Conservation (phyloP, 2,888 invertebrate species). For the Mechanitis messenoides region DNA sequence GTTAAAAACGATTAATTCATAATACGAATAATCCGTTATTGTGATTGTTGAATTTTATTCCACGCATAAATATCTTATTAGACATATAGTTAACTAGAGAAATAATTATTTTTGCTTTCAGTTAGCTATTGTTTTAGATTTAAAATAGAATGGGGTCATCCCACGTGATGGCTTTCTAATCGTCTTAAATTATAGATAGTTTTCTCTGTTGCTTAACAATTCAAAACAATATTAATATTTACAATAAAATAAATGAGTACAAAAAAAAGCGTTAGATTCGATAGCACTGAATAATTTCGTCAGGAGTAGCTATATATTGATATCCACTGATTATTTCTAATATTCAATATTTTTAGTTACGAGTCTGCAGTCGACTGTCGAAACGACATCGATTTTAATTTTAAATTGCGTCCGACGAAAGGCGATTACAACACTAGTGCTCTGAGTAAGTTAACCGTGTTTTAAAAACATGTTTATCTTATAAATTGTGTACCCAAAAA, state of each 20-base stretch:
- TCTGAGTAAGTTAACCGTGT: slow-evolving; percentile 26
- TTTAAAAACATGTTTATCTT: slow-evolving; percentile 1
- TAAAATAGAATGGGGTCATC: slow-evolving; percentile 7
- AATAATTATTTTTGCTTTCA: too few relatives aligned
- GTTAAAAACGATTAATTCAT: too few relatives aligned
- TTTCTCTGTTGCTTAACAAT: neutral
- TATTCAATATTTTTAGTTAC: slow-evolving; percentile 37
- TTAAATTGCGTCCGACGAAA: slow-evolving; percentile 54
- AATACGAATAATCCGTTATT: too few relatives aligned
- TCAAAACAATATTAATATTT: neutral
- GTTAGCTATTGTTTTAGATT: slow-evolving; percentile 12
- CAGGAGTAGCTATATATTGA: slow-evolving; percentile 30
- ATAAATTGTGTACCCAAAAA: slow-evolving; percentile 19
- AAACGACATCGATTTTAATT: slow-evolving; percentile 47
- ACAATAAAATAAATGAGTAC: neutral
- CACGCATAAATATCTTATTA: too few relatives aligned
- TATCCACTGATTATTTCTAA: slow-evolving; percentile 35
- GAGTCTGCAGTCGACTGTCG: slow-evolving; percentile 36
- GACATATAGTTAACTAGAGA: too few relatives aligned
- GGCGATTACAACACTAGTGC: slow-evolving; percentile 45
- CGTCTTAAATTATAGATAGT: slow-evolving; percentile 3
- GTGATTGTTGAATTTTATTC: too few relatives aligned
- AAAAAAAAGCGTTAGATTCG: neutral
- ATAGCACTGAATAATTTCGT: neutral
- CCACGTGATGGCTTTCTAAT: slow-evolving; percentile 19